Percentiles rank a stretch among this genome's conserved stretches.
Conservation (phyloP, 2,888 invertebrate genomes). For the Himalopsyche tibetana region DNA sequence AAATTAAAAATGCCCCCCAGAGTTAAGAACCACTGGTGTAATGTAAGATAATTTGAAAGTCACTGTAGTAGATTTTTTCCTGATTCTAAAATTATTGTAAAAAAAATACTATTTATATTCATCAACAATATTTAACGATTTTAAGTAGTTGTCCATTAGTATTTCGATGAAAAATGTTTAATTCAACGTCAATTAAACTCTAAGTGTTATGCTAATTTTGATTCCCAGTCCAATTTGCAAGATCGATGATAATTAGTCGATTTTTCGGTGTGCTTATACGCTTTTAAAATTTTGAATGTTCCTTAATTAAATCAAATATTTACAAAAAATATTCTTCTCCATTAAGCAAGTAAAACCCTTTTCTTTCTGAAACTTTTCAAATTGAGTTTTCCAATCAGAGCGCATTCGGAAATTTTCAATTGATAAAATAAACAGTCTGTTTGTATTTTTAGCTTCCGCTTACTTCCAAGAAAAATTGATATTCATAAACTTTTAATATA, state of each 20-base stretch:
- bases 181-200: conserved; percentile 8
- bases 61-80: neutral
- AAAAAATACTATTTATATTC: neutral
- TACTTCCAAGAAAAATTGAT: neutral
- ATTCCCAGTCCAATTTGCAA: neutral
- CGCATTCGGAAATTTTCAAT: conserved; percentile 6
- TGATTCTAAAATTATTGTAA: neutral
- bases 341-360: conserved; percentile 6
- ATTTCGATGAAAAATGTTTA: conserved; percentile 9
- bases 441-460: neutral
- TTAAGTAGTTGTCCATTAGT: neutral
- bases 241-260: neutral
- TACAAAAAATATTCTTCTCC: neutral
- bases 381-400: conserved; percentile 22
- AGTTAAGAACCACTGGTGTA: too few relatives aligned
- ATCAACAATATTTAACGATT: neutral
- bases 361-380: conserved; percentile 14
- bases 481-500: neutral
- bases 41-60: too few relatives aligned
- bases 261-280: conserved; percentile 7
- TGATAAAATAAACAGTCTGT: conserved; percentile 5
- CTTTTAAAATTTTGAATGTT: neutral
- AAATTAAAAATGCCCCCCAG: too few relatives aligned
- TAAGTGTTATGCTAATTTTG: neutral
- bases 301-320: conserved; percentile 16